A percentile compares a stretch with the other conserved stretches of the same genome.
Evolutionary conservation across 2,888 invertebrate genomes (phyloP).

Genomic region (Gasteruption jaculator): DNA sequence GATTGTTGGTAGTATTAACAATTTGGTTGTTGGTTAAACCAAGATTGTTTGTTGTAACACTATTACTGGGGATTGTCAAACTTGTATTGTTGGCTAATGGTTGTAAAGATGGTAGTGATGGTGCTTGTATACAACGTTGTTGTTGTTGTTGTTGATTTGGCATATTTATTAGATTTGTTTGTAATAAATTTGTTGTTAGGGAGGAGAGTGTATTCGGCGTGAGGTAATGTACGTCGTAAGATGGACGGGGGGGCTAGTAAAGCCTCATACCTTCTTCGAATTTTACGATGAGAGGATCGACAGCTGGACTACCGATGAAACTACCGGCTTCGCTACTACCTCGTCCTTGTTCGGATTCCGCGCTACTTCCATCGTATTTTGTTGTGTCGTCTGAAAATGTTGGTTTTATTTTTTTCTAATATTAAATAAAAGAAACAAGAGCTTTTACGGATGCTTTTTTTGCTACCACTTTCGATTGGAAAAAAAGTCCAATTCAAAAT

Average conservation of each 20-base stretch:
- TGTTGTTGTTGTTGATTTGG: constrained; percentile 24
- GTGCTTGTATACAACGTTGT: constrained; percentile 2
- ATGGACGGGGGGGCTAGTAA: constrained; percentile 58
- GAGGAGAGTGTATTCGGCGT: constrained; percentile 47
- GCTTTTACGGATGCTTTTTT: too few species aligned
- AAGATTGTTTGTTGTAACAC: too few species aligned
- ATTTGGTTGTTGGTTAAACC: too few species aligned
- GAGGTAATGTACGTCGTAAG: constrained; percentile 51
- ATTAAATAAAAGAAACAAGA: too few species aligned
- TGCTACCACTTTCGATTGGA: too few species aligned
- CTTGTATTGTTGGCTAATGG: constrained; percentile 37
- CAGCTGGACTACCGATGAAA: constrained; percentile 54
- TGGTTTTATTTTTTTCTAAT: too few species aligned
- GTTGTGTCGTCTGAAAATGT: constrained; percentile 38
- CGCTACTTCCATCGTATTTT: constrained; percentile 45
- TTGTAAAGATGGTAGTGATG: constrained; percentile 16
- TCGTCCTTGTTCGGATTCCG: constrained; percentile 46
- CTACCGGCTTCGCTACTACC: constrained; percentile 47
- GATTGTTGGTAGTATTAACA: constrained; percentile 33
- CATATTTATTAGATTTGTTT: constrained; percentile 45
- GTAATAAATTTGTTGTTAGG: too few species aligned
- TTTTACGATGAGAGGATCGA: constrained; percentile 71
- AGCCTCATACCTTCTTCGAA: constrained; percentile 81
- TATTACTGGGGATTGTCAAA: constrained; percentile 39
- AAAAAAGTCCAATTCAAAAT: too few species aligned